Evolutionary conservation across 2,888 invertebrate genomes (phyloP), one percentile per base, ranked within the genome.

Genomic region (Dasypolia templi): DNA sequence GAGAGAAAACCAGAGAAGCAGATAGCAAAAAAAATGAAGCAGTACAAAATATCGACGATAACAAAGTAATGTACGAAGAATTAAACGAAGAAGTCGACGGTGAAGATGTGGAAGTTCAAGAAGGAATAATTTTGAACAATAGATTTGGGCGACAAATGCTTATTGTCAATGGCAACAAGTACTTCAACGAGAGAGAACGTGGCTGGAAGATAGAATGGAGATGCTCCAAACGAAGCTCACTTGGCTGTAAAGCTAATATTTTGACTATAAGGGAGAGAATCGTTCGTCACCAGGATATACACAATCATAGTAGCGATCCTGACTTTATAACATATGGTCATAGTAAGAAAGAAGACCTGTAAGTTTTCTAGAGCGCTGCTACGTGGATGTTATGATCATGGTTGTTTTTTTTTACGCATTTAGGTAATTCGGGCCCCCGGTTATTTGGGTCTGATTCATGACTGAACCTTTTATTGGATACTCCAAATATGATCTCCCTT

Each of bases 231-330:
- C 67, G 84, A 69, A 63, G 53, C 26, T 35, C 59, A 7, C 62
- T 73, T 11, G 79, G 76, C 14, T 84, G 82, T 49, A 87, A 80
- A 29, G 89, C 90, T 19, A 77, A 79, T 29, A 72, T 89, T 51
- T 69, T 86, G n/a, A 90, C 90, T 9, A 5, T 89, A 7, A 81
- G 88, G 2, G 82, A 88, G 19, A 71, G 56, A n/a, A 86, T 91
- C 19, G 73, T 90, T 19, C 78, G 75, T n/a, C 72, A 66, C 32
- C 67, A 68, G 1, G 67, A 73, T 17, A 14, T 12, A 26, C 80
- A 80, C 22, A 80, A 80, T 64, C 82, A 80, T 72, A 51, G 53
- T 49, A 35, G 32, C 14, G 82, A 77, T 29, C 42, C 46, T 12
- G 53, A 70, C 1, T 82, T 53, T 62, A 49, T 74, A 32, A 64